These are phyloP conservation scores for Aleiodes sp. DNA, from an alignment of 1,140 invertebrate genomes.

Conservation along the genomic window DNA sequence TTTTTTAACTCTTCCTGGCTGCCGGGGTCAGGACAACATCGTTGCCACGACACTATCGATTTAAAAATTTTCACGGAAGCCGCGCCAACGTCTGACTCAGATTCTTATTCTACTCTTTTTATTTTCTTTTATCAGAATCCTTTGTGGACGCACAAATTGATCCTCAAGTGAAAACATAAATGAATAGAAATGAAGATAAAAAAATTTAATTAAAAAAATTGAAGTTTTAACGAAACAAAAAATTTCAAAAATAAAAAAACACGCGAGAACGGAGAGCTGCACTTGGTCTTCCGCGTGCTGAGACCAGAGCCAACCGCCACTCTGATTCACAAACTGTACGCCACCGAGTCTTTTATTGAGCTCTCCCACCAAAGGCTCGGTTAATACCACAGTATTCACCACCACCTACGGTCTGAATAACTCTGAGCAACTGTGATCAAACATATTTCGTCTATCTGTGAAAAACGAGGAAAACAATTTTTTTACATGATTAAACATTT, in stretches of 20 bases:
- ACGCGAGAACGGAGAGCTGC: constrained; percentile 19
- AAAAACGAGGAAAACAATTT: too few relatives aligned
- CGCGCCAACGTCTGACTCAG: neutral
- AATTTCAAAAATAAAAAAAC: neutral
- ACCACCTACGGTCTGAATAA: too few relatives aligned
- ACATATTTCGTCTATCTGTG: too few relatives aligned
- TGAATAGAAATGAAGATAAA: too few relatives aligned
- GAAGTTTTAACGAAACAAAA: neutral
- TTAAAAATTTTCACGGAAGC: constrained; percentile 33
- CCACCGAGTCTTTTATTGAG: constrained; percentile 60
- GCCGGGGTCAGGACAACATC: constrained; percentile 36
- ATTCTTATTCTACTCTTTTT: constrained; percentile 16
- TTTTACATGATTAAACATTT: too few relatives aligned
- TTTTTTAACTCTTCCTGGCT: constrained; percentile 30
- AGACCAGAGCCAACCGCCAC: constrained; percentile 56
- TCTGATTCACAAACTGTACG: constrained; percentile 61
- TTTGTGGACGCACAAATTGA: too few relatives aligned
- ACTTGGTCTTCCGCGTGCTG: constrained; percentile 36
- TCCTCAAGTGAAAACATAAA: too few relatives aligned
- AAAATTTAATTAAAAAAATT: too few relatives aligned
- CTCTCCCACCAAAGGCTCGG: constrained; percentile 52
- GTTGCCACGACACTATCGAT: constrained; percentile 56
- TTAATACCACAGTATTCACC: too few relatives aligned
- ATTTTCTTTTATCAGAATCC: too few relatives aligned
- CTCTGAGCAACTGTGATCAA: too few relatives aligned